These are phyloP conservation scores for Vidua chalybeata DNA, from an alignment of 2,113 vertebrate species.

Conservation along the genomic window DNA sequence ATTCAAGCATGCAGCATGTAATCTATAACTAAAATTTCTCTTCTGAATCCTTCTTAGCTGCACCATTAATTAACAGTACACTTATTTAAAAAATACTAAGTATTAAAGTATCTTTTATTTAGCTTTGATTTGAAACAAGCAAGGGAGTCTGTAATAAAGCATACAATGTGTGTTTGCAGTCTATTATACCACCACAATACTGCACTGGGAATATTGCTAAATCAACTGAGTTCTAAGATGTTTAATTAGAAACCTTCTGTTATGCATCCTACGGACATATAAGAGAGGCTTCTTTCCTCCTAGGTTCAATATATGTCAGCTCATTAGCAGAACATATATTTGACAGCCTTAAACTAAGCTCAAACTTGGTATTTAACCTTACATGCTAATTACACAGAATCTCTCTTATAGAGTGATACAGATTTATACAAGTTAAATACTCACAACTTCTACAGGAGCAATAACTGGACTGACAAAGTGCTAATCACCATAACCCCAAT, in stretches of 20 bases:
- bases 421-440: slow-evolving; percentile 6
- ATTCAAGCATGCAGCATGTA: slow-evolving; percentile 76
- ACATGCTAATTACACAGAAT: neutral
- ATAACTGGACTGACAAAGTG: neutral
- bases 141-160: slow-evolving; percentile 30
- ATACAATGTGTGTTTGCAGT: neutral
- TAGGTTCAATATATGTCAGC: neutral
- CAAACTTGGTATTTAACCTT: slow-evolving; percentile 8
- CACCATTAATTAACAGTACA: slow-evolving; percentile 73
- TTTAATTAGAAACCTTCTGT: slow-evolving; percentile 63
- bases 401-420: neutral
- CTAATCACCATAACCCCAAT: neutral
- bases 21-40: slow-evolving; percentile 77
- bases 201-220: slow-evolving; percentile 34
- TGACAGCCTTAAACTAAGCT: neutral
- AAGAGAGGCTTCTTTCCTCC: slow-evolving; percentile 10
- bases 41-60: slow-evolving; percentile 63
- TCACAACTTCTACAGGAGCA: neutral
- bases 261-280: slow-evolving; percentile 26
- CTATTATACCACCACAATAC: neutral
- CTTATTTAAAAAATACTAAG: slow-evolving; percentile 60
- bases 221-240: slow-evolving; percentile 38
- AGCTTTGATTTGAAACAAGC: slow-evolving; percentile 44
- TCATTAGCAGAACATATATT: slow-evolving; percentile 34
- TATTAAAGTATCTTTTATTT: slow-evolving; percentile 47